These are phyloP conservation scores for Hafferia zeledoni DNA, from an alignment of 2,797 vertebrate genomes.

Conservation along the genomic window DNA sequence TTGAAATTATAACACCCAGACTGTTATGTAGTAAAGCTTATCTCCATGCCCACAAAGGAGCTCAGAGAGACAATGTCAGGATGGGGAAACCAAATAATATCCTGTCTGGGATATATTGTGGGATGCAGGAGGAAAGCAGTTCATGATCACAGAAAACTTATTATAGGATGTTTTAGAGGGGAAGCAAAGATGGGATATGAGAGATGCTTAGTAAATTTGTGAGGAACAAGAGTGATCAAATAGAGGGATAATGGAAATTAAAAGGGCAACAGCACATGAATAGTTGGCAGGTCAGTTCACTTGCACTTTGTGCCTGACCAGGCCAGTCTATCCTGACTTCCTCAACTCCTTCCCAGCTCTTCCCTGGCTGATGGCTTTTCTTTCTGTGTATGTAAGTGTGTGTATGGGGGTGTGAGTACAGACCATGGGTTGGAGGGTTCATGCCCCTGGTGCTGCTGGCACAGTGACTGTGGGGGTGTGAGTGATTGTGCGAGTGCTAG, in stretches of 20 bases:
- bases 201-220: neutral
- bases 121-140: neutral
- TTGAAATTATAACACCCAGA: neutral
- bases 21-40: neutral
- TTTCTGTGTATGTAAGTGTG: fast-evolving
- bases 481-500: neutral
- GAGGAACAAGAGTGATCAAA: neutral
- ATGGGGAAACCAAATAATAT: neutral
- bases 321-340: neutral
- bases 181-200: neutral
- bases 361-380: neutral
- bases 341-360: neutral
- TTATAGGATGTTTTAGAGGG: neutral
- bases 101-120: neutral
- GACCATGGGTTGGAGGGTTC: fast-evolving
- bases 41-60: neutral
- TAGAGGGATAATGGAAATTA: neutral
- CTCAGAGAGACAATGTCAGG: neutral
- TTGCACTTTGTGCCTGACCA: neutral
- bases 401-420: neutral
- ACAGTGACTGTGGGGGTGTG: neutral
- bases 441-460: neutral
- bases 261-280: neutral
- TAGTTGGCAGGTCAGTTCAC: fast-evolving
- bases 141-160: neutral